These are phyloP conservation scores for Platyura marginata DNA, from an alignment of 1,140 invertebrate genomes.

Conservation along the genomic window DNA sequence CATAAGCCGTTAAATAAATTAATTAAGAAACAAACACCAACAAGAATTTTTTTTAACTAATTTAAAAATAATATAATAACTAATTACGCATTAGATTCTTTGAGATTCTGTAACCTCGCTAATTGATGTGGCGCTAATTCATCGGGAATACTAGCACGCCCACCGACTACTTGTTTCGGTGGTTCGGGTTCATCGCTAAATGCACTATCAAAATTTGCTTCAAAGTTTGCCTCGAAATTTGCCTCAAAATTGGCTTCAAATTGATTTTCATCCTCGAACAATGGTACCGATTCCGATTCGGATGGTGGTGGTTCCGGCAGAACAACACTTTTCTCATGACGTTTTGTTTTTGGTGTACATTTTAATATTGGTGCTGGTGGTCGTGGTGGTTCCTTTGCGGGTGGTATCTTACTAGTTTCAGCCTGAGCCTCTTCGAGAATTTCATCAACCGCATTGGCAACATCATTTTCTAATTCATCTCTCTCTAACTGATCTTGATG, in stretches of 20 bases:
- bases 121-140: conserved; percentile 69
- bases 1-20: too few relatives aligned
- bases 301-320: not conserved
- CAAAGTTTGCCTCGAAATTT: conserved; percentile 11
- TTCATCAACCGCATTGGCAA: conserved; percentile 19
- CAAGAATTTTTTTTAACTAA: too few relatives aligned
- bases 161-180: conserved; percentile 46
- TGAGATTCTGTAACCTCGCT: conserved; percentile 62
- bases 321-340: not conserved
- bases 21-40: too few relatives aligned
- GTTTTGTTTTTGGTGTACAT: not conserved
- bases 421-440: conserved; percentile 24
- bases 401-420: conserved; percentile 6
- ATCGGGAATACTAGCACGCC: conserved; percentile 60
- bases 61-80: too few relatives aligned
- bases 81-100: conserved; percentile 76
- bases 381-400: not conserved
- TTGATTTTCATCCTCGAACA: conserved; percentile 15
- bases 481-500: conserved; percentile 18
- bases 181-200: conserved; percentile 22
- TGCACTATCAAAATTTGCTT: conserved; percentile 18
- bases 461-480: conserved; percentile 14
- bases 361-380: not conserved
- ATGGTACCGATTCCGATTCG: conserved; percentile 1
- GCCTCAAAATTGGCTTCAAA: conserved; percentile 21